Base-by-base conservation (phyloP, 2,888 invertebrate genomes). In the Hirtodrosophila alboralis region DNA sequence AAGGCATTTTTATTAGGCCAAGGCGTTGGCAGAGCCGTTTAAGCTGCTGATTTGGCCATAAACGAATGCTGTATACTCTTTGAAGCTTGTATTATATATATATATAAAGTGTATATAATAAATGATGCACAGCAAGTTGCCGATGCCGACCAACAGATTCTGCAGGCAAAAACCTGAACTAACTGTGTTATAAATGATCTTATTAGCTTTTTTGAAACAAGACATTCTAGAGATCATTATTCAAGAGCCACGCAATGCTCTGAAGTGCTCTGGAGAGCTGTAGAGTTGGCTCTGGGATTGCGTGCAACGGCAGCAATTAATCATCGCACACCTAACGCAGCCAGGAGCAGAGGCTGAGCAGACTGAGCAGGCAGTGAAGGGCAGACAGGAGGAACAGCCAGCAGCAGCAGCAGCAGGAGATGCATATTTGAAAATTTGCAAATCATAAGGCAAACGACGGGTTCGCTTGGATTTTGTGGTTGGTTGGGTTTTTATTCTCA, bases 121-220 rank as follows among this genome's bases (percentile, higher is more conserved):
- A 68, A 67, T 57, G 68, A 10, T 60, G 56, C 59, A 64, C 68
- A 78, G 77, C 81, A 80, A 80, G 73, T 79, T 28, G 65, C 70
- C 57, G 62, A 52, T 61, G 38, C 38, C 34, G 61, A 57, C 70
- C 65, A 53, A 52, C 64, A 75, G 69, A 63, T 58, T n/a, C 58
- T 36, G 52, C 34, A 9, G 54, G 31, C 40, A 57, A 56, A 52
- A 69, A 67, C 53, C 69, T 64, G 60, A 77, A 75, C 75, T 76
- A 77, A 84, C 84, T 81, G 77, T 75, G 83, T 86, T 86, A 87
- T 85, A 87, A 87, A 87, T 87, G 87, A 87, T 86, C 87, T 87
- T 87, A 86, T 87, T 87, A 86, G 85, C 71, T 74, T 79, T 81
- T 72, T 68, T 75, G 81, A 85, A 84, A 79, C 81, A 85, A 81